Base-by-base conservation (phyloP, 35 echinoderm and acorn worm genomes). In the Eucidaris tribuloides region DNA sequence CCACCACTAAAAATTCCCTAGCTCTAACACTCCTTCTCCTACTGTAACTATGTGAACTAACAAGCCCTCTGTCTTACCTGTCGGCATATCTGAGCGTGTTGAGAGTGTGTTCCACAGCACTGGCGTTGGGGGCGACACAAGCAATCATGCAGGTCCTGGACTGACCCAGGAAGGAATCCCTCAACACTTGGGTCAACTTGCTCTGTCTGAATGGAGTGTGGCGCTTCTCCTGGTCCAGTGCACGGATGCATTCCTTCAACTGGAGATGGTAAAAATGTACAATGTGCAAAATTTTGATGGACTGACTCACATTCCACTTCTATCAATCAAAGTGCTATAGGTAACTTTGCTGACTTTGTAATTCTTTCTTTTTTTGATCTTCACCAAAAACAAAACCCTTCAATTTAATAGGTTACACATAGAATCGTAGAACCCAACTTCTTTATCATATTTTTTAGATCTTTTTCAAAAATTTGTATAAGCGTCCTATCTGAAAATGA, bases 71-170 rank as follows among this genome's bases (percentile, higher is more conserved):
- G 40, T 2, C 45, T 17, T 89, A 97, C 94, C 94, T 97, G 55
- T 92, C 89, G 22, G 94, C 94, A 76, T 97, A 97, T 97, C 89
- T 97, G 29, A 97, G 85, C 17, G 94, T 97, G 64, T 97, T 97
- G 19, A 97, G 76, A 22, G 94, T 97, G 55, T 97, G 84, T 29
- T 97, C 94, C 32, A 83, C 62, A 27, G 94, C 54, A 46, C 80
- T 76, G 49, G 68, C 78, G 40, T 77, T 62, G 27, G 94, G 94
- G 33, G 84, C 81, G 44, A 97, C 79, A 40, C 82, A 92, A 7
- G 94, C 94, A 34, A 97, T 84, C 94, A 97, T 97, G 50, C 94
- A 97, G 13, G 94, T 97, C 71, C 72, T 38, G 3, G 93, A 91
- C 19, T 85, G 54, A 9, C 94, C 94, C 20, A 89, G 45, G 76